Percentiles rank a stretch among this genome's conserved stretches.
phyloP scores from a whole-genome alignment of 2,888 invertebrate genomes.

The Dynastes tityus region DNA sequence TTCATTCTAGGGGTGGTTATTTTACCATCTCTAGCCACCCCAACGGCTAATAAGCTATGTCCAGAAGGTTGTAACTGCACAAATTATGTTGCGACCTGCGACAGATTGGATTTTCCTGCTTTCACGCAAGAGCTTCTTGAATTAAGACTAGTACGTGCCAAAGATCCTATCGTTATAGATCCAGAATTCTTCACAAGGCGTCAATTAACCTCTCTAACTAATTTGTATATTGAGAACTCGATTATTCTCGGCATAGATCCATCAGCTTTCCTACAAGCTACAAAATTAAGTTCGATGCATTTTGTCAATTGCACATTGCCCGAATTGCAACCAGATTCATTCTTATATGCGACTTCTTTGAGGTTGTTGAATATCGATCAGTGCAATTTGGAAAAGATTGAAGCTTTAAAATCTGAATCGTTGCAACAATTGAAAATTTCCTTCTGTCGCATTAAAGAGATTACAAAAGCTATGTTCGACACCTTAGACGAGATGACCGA shows the following conservation, averaged over 20 bases:
- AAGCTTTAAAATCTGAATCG: slow-evolving; percentile 52
- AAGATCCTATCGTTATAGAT: slow-evolving; percentile 74
- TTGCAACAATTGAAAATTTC: slow-evolving; percentile 65
- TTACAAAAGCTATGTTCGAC: slow-evolving; percentile 78
- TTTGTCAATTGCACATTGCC: slow-evolving; percentile 80
- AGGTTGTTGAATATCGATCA: slow-evolving; percentile 74
- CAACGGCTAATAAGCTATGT: slow-evolving; percentile 72
- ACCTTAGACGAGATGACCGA: slow-evolving; percentile 77
- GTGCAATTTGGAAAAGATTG: slow-evolving; percentile 59
- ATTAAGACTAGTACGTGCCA: slow-evolving; percentile 39
- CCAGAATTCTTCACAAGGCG: slow-evolving; percentile 76
- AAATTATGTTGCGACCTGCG: slow-evolving; percentile 78
- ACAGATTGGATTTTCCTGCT: slow-evolving; percentile 78
- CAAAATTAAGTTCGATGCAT: slow-evolving; percentile 79
- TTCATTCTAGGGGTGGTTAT: slow-evolving; percentile 15
- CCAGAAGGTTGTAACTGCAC: slow-evolving; percentile 79
- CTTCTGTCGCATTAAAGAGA: slow-evolving; percentile 79
- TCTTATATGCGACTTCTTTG: slow-evolving; percentile 78
- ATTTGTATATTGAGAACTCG: slow-evolving; percentile 81
- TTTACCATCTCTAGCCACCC: slow-evolving; percentile 6
- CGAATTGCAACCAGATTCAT: slow-evolving; percentile 79
- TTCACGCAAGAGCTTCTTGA: slow-evolving; percentile 78
- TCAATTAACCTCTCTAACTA: slow-evolving; percentile 78
- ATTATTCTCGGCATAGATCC: slow-evolving; percentile 79
- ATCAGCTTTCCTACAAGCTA: slow-evolving; percentile 80